Evolutionary conservation across 2,797 vertebrate genomes (phyloP).

Genomic region (Thripadectes ignobilis): DNA sequence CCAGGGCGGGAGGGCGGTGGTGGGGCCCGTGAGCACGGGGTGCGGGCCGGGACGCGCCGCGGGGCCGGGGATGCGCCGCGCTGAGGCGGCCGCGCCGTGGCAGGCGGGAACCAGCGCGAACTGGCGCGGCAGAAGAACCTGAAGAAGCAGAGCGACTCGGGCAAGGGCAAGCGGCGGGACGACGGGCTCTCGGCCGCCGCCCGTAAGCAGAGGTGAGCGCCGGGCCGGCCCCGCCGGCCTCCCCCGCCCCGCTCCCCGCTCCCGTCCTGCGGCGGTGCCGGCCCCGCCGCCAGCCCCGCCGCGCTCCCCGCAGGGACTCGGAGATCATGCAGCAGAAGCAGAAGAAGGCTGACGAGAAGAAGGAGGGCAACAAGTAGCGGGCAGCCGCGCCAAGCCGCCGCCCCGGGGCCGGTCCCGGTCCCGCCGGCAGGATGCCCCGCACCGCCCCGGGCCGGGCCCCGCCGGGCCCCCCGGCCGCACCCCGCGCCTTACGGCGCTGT

Average conservation of each 20-base stretch:
- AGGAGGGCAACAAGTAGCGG: constrained; percentile 82
- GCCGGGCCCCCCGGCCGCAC: not conserved
- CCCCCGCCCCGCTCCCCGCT: not conserved
- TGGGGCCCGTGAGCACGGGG: not conserved
- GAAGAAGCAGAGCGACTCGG: constrained; percentile 84
- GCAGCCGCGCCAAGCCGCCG: not conserved
- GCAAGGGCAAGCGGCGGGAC: constrained; percentile 85
- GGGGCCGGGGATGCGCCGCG: not conserved
- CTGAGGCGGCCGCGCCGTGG: not conserved
- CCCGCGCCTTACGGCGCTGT: not conserved
- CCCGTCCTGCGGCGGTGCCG: not conserved
- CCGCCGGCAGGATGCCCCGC: not conserved
- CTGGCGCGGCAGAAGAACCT: constrained; percentile 89
- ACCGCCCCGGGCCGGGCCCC: not conserved
- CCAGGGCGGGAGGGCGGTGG: not conserved
- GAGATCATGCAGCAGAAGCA: constrained; percentile 97
- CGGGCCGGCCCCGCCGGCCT: not conserved
- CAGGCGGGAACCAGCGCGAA: constrained; percentile 95
- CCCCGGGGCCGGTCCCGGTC: not conserved
- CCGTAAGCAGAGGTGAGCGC: constrained; percentile 87
- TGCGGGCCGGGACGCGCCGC: not conserved
- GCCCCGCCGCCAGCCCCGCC: not conserved
- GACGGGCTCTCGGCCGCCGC: constrained; percentile 92
- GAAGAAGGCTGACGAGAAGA: constrained; percentile 82
- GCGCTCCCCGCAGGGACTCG: constrained; percentile 83